Conservation (phyloP, 1,140 invertebrate species). For the Zaprionus gabonicus region DNA sequence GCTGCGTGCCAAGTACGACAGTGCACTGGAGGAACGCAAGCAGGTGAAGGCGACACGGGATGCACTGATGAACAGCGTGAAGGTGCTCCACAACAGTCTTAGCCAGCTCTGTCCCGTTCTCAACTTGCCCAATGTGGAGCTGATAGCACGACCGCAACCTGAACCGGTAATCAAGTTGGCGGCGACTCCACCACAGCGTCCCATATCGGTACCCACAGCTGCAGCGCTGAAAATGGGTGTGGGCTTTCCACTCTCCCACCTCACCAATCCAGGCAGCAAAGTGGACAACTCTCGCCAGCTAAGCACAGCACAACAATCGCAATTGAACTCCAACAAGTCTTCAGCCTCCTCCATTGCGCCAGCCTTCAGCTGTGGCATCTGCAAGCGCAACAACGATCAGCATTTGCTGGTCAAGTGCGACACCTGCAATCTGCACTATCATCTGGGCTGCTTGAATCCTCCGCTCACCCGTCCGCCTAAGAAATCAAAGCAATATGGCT, state of each 20-base stretch:
- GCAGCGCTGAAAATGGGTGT: constrained; percentile 93
- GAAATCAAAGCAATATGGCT: constrained; percentile 96
- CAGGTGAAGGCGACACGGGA: constrained; percentile 56
- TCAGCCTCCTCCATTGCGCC: constrained; percentile 45
- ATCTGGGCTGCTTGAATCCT: constrained; percentile 96
- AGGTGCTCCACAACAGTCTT: constrained; percentile 42
- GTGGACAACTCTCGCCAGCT: constrained; percentile 86
- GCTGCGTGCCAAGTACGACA: constrained; percentile 91
- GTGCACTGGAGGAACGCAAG: constrained; percentile 85
- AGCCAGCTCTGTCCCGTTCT: constrained; percentile 86
- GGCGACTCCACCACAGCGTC: constrained; percentile 64
- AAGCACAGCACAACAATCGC: constrained; percentile 84
- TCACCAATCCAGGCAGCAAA: constrained; percentile 85
- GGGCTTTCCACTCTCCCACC: constrained; percentile 90
- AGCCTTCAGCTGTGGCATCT: constrained; percentile 88
- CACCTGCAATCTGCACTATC: constrained; percentile 96
- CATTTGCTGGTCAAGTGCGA: constrained; percentile 97
- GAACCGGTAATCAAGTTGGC: constrained; percentile 68
- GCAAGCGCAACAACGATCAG: constrained; percentile 92
- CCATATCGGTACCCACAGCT: constrained; percentile 90
- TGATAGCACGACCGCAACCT: constrained; percentile 70
- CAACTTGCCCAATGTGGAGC: constrained; percentile 85
- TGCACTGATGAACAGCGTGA: constrained; percentile 26
- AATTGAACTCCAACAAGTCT: constrained; percentile 31
- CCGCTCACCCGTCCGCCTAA: constrained; percentile 96